A percentile compares a stretch with the other conserved stretches of the same genome.
Evolutionary conservation across 2,113 vertebrate genomes (phyloP).

Genomic region (Thamnophis sirtalis): DNA sequence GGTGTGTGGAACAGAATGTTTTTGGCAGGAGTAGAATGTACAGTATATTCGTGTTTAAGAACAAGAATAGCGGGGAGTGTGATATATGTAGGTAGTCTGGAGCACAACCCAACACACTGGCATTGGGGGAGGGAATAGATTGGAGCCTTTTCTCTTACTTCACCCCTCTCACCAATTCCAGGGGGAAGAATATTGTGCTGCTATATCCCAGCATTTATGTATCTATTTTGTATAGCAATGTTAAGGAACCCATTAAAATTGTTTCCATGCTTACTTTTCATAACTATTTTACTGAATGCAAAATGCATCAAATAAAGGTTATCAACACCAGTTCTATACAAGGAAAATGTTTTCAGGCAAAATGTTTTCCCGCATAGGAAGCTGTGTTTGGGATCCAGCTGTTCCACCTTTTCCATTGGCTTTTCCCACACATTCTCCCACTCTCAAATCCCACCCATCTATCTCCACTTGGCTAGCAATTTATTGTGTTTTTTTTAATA

Average conservation of each 20-base stretch:
- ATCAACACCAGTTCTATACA: not conserved
- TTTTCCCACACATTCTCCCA: not conserved
- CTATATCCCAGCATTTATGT: not conserved
- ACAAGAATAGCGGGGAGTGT: not conserved
- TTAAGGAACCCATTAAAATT: not conserved
- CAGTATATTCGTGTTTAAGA: not conserved
- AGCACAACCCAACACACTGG: not conserved
- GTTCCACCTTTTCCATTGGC: not conserved
- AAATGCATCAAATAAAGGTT: not conserved
- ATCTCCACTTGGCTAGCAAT: not conserved
- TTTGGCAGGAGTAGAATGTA: not conserved
- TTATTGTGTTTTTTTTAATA: not conserved
- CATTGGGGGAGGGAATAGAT: not conserved
- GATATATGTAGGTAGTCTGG: not conserved
- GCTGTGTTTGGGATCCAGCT: not conserved
- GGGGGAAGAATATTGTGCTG: not conserved
- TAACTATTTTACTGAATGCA: not conserved
- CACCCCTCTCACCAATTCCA: not conserved
- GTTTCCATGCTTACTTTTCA: not conserved
- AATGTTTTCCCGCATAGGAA: not conserved
- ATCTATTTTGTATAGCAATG: not conserved
- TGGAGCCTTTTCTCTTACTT: not conserved
- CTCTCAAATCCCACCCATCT: not conserved
- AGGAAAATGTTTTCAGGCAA: not conserved
- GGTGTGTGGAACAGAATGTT: not conserved